Conservation (phyloP, 2,888 invertebrate species). For the Cryptus armator region DNA sequence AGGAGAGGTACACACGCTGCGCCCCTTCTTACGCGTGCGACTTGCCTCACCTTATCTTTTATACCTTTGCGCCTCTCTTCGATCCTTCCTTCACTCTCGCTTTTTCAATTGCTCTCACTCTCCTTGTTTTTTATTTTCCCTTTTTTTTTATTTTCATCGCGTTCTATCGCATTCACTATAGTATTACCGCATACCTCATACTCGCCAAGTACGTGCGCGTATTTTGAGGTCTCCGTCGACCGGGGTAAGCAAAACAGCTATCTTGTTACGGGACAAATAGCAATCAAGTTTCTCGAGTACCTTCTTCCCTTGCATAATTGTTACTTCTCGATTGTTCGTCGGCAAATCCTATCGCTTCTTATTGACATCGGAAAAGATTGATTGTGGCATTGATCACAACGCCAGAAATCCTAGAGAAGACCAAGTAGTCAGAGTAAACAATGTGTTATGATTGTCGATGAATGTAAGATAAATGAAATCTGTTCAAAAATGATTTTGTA, state of each 20-base stretch:
- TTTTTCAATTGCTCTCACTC: constrained; percentile 12
- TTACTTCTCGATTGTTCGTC: neutral
- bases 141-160: neutral
- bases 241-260: neutral
- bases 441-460: constrained; percentile 1
- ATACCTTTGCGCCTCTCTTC: constrained; percentile 40
- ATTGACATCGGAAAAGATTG: neutral
- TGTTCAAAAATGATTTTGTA: neutral
- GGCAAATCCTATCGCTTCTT: neutral
- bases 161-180: constrained; percentile 40
- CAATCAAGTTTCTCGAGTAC: neutral
- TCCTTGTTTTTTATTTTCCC: constrained; percentile 6
- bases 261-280: constrained; percentile 32
- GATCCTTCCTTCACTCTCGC: constrained; percentile 28
- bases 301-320: neutral
- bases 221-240: constrained; percentile 35
- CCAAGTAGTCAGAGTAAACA: neutral
- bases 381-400: neutral
- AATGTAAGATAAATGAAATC: neutral
- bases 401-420: neutral
- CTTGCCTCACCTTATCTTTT: constrained; percentile 53
- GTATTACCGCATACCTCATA: constrained; percentile 61
- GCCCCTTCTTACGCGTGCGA: constrained; percentile 51
- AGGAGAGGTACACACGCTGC: constrained; percentile 32
- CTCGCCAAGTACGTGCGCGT: constrained; percentile 46